A percentile compares a stretch with the other conserved stretches of the same genome.
phyloP scores from a whole-genome alignment of 2,888 invertebrate species.

The Melolontha melolontha region DNA sequence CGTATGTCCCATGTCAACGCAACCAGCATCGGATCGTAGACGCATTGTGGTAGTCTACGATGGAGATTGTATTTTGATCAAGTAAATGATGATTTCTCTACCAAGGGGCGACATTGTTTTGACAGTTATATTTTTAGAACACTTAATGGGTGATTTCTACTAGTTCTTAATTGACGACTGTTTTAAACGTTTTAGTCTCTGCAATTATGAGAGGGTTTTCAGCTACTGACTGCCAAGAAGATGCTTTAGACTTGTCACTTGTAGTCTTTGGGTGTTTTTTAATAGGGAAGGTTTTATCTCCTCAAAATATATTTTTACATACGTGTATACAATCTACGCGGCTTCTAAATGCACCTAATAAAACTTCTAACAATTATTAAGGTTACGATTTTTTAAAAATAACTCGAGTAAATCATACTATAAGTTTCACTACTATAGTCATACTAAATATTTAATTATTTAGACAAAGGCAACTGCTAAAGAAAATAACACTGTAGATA shows the following conservation, averaged over 20 bases:
- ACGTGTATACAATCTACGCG: too few relatives aligned
- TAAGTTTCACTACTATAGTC: too few relatives aligned
- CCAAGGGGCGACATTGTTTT: constrained; percentile 50
- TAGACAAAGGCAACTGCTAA: too few relatives aligned
- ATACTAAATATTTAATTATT: too few relatives aligned
- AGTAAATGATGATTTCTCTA: constrained; percentile 43
- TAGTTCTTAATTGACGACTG: constrained; percentile 51
- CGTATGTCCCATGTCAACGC: constrained; percentile 42
- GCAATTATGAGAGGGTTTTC: constrained; percentile 24
- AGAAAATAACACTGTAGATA: too few relatives aligned
- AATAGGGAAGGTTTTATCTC: background rate
- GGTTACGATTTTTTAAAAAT: too few relatives aligned
- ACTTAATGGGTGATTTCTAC: constrained; percentile 55
- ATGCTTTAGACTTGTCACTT: constrained; percentile 11
- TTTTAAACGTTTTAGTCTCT: constrained; percentile 24
- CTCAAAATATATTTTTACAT: too few relatives aligned
- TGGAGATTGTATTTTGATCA: constrained; percentile 1
- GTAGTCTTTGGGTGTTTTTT: background rate
- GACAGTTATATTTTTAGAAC: constrained; percentile 58
- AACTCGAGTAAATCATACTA: too few relatives aligned
- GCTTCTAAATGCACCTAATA: too few relatives aligned
- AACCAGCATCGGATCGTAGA: constrained; percentile 6
- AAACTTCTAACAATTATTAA: too few relatives aligned
- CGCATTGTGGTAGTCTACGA: constrained; percentile 5
- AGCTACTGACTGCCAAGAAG: constrained; percentile 10